Base-by-base conservation (phyloP, 1,140 invertebrate genomes). In the Drosophila mayri region DNA sequence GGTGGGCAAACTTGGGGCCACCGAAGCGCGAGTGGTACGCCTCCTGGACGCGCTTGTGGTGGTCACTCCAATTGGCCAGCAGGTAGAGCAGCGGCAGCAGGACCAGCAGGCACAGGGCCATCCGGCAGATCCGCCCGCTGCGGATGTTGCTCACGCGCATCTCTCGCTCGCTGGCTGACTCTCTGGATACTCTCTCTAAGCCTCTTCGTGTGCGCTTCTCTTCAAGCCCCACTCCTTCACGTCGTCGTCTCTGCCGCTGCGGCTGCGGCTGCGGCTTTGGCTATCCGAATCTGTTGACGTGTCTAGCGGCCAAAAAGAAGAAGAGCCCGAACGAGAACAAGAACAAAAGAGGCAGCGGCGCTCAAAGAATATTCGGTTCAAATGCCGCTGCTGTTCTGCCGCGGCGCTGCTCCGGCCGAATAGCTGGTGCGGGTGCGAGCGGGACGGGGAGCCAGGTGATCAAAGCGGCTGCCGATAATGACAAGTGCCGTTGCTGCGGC, bases 41-140 rank as follows among this genome's bases (percentile, higher is more conserved):
- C 54, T 91, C 91, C 58, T 75, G 85, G 44, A 90, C 85, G 11
- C 92, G 83, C 59, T 92, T 90, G 60, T 91, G 91, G 6, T 90
- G 80, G 63, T 92, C 92, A 12, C 91, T 87, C 83, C 92, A 93
- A 44, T 93, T 93, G 59, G 91, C 76, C 58, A 94, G 43, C 44
- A 94, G 76, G 74, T 94, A 94, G 12, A 94, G 62, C 20, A 94
- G 64, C 47, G 93, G 87, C 20, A 93, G 38, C 40, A 93, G 79
- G 30, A 93, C 81, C 52, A 88, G 59, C 25, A 91, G 66, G 32
- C 86, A 87, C 4, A 91, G 59, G 10, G 57, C 76, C 52, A 93
- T 35, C 50, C 93, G 86, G 65, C 93, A 91, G 49, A 93, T 85
- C 61, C 93, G 82, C 7, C 92, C 91, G 74, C 92, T 93, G 55